Conservation (phyloP, 2,888 invertebrate genomes). For the Eremobia ochroleuca region DNA sequence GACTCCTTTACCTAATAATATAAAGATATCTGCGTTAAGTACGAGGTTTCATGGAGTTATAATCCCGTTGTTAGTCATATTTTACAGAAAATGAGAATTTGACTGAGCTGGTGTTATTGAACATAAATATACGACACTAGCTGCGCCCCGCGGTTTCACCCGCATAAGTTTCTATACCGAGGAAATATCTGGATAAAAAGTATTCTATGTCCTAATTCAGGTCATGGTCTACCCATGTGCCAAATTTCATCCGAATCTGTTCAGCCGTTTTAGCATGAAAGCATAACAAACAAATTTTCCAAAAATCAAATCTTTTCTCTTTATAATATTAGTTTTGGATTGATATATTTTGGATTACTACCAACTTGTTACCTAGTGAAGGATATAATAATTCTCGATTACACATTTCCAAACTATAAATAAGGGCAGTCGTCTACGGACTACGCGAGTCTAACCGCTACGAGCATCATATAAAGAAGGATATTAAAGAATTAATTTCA, state of each 20-base stretch:
- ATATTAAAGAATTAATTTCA: not conserved
- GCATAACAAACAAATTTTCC: no score
- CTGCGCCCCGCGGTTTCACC: not conserved
- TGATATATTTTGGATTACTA: no score
- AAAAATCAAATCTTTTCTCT: no score
- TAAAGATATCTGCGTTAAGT: slow-evolving; percentile 58
- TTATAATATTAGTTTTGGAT: no score
- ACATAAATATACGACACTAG: not conserved
- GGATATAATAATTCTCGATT: not conserved
- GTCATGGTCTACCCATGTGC: not conserved
- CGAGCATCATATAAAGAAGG: not conserved
- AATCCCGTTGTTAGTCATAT: slow-evolving; percentile 11
- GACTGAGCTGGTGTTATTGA: not conserved
- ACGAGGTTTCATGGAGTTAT: slow-evolving; percentile 32
- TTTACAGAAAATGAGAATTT: not conserved
- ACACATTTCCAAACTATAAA: not conserved
- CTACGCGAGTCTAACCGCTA: not conserved
- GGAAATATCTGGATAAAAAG: not conserved
- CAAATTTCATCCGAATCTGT: not conserved
- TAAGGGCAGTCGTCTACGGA: not conserved
- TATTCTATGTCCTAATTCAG: not conserved
- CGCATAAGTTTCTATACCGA: not conserved
- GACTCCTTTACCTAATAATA: slow-evolving; percentile 72
- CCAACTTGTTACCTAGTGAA: not conserved
- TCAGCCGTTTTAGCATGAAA: not conserved